phyloP scores from a whole-genome alignment of 1,140 invertebrate genomes.

The Tenebrio molitor region DNA sequence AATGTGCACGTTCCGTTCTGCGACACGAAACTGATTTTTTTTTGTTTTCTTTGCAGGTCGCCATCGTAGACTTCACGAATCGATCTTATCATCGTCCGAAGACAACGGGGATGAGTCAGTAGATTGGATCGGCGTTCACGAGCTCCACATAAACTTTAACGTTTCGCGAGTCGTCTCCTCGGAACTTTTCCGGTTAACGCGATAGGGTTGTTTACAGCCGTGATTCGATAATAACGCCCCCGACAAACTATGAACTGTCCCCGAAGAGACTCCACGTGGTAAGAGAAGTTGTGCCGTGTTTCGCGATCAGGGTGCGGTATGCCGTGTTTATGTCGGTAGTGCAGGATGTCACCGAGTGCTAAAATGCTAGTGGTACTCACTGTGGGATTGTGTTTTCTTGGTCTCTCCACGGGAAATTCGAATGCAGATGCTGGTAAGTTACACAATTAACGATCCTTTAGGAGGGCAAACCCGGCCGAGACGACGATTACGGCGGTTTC shows the following conservation, averaged over 20 bases:
- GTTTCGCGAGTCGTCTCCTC: constrained; percentile 39
- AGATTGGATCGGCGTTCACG: constrained; percentile 40
- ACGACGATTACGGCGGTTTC: background rate
- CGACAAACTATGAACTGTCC: constrained; percentile 18
- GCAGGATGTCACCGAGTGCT: constrained; percentile 36
- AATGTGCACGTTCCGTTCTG: no score
- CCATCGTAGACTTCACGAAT: constrained; percentile 7
- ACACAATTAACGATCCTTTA: background rate
- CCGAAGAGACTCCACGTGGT: background rate
- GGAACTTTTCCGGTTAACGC: constrained; percentile 23
- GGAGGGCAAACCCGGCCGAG: constrained; percentile 1
- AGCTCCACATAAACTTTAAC: constrained; percentile 22
- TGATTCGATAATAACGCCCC: constrained; percentile 6
- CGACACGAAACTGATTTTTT: no score
- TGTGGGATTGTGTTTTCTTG: constrained; percentile 40
- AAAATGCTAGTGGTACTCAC: constrained; percentile 49
- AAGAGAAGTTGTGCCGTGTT: background rate
- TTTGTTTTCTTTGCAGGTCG: constrained; percentile 35
- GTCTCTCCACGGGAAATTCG: constrained; percentile 9
- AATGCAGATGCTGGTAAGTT: constrained; percentile 49
- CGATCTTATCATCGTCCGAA: constrained; percentile 16
- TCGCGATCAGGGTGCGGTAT: constrained; percentile 40
- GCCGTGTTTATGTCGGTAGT: constrained; percentile 51
- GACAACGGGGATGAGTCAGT: constrained; percentile 40
- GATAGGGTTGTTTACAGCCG: constrained; percentile 4